Evolutionary conservation across 2,113 vertebrate species (phyloP).

Genomic region (Dicentrarchus labrax): DNA sequence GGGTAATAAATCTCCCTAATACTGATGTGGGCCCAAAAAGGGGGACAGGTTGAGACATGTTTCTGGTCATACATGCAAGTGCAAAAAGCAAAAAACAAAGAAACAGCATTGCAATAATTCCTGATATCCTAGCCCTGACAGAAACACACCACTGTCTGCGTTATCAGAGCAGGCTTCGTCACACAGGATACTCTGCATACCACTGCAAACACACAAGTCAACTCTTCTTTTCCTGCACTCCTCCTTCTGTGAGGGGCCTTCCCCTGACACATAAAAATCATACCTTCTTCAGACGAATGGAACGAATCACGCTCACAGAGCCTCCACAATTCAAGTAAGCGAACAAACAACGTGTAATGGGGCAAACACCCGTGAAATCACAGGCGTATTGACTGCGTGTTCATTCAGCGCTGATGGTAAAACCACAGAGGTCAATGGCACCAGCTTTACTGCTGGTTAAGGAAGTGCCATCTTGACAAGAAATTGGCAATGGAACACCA

Average conservation of each 20-base stretch:
- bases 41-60: slow-evolving; percentile 65
- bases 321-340: not conserved
- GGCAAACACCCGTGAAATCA: slow-evolving; percentile 40
- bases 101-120: not conserved
- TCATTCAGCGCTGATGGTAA: not conserved
- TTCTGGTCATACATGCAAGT: slow-evolving; percentile 24
- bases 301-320: slow-evolving; percentile 13
- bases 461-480: slow-evolving; percentile 8
- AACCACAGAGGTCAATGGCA: slow-evolving; percentile 30
- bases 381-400: slow-evolving; percentile 11
- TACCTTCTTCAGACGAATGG: slow-evolving; percentile 1
- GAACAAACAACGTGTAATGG: slow-evolving; percentile 10
- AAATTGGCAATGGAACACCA: slow-evolving; percentile 34
- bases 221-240: not conserved
- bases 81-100: not conserved
- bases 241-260: not conserved
- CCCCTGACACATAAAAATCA: not conserved
- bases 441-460: slow-evolving; percentile 1
- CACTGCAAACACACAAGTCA: not conserved
- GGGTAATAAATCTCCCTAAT: slow-evolving; percentile 62
- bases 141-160: not conserved
- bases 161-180: not conserved
- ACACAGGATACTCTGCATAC: not conserved
- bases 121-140: not conserved
- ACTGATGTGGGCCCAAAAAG: slow-evolving; percentile 41